A percentile compares a stretch with the other conserved stretches of the same genome.
These are phyloP conservation scores for Gambusia holbrooki DNA, from an alignment of 2,113 vertebrate genomes.

Conservation along the genomic window DNA sequence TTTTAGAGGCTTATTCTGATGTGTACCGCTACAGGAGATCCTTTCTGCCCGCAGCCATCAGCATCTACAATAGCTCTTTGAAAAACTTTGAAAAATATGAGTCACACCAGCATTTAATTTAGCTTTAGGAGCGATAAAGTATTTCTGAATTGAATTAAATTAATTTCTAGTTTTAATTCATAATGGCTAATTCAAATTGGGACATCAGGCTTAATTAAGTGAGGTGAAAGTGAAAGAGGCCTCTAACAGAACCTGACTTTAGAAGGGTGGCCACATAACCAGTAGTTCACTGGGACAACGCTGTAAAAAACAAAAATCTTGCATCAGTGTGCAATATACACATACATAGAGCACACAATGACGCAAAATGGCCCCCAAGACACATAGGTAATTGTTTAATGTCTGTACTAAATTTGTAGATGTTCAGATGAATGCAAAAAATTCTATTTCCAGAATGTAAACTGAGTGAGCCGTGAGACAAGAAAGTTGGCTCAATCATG, in stretches of 20 bases:
- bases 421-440: not conserved
- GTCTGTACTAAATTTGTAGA: not conserved
- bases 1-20: too few species aligned
- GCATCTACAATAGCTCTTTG: too few species aligned
- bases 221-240: too few species aligned
- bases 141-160: not conserved
- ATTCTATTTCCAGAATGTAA: not conserved
- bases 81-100: too few species aligned
- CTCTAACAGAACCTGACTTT: too few species aligned
- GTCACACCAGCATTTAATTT: too few species aligned
- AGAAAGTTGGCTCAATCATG: conserved; percentile 34
- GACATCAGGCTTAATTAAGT: not conserved
- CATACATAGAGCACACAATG: not conserved
- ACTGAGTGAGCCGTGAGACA: conserved; percentile 22
- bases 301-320: not conserved
- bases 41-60: too few species aligned
- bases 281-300: not conserved
- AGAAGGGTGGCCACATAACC: too few species aligned
- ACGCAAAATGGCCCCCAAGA: not conserved
- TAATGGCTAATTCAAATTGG: not conserved
- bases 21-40: too few species aligned
- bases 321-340: not conserved
- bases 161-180: not conserved
- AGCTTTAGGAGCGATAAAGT: too few species aligned
- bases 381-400: not conserved